A percentile compares a stretch with the other conserved stretches of the same genome.
phyloP scores from a whole-genome alignment of 1,140 invertebrate genomes.

The Drosophila aff. region DNA sequence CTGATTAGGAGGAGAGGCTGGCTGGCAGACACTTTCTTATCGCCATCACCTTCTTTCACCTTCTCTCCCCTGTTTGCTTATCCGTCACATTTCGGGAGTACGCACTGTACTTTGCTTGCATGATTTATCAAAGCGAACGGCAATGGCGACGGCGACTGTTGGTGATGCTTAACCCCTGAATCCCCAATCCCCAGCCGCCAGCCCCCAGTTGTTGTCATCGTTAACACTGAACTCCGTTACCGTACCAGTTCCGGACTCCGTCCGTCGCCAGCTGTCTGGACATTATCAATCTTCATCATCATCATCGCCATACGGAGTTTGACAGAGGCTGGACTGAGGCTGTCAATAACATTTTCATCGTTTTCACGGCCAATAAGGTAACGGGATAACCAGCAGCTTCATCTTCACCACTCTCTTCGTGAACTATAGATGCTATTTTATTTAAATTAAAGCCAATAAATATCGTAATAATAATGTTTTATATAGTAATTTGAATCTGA shows the following conservation, averaged over 20 bases:
- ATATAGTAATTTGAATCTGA: too few relatives aligned
- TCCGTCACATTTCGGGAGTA: slow-evolving; percentile 13
- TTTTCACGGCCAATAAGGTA: slow-evolving; percentile 27
- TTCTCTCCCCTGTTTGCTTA: not conserved
- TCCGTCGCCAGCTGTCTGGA: slow-evolving; percentile 19
- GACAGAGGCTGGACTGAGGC: not conserved
- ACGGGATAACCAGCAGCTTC: slow-evolving; percentile 12
- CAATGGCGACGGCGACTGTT: slow-evolving; percentile 15
- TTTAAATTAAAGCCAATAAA: not conserved
- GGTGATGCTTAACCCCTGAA: slow-evolving; percentile 17
- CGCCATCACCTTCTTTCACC: slow-evolving; percentile 6
- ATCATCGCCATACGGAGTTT: slow-evolving; percentile 31
- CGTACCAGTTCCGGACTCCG: slow-evolving; percentile 2
- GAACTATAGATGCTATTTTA: too few relatives aligned
- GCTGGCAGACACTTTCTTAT: slow-evolving; percentile 14
- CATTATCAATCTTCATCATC: slow-evolving; percentile 58
- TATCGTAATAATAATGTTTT: not conserved
- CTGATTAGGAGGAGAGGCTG: slow-evolving; percentile 48
- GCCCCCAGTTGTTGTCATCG: slow-evolving; percentile 34
- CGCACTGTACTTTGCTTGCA: slow-evolving; percentile 35
- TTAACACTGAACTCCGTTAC: slow-evolving; percentile 34
- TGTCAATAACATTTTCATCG: slow-evolving; percentile 37
- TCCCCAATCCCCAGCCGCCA: not conserved
- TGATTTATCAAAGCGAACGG: slow-evolving; percentile 42
- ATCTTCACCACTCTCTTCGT: not conserved